These are phyloP conservation scores for Gambelia wislizenii DNA, from an alignment of 2,797 vertebrate genomes.

Conservation along the genomic window DNA sequence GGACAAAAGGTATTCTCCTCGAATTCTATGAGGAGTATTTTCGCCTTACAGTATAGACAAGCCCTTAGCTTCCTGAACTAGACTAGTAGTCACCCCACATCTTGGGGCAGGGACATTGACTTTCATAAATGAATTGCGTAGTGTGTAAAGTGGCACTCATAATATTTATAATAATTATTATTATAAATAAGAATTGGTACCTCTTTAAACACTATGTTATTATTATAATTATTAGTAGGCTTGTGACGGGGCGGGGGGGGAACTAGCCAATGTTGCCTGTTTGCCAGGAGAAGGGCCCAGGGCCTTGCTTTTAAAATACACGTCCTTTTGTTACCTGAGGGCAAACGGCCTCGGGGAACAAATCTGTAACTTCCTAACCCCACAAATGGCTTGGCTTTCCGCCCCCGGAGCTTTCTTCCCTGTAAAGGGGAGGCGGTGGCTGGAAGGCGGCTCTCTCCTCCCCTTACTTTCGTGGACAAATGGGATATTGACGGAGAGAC, in stretches of 20 bases:
- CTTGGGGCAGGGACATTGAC: neutral
- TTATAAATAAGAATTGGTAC: too few species aligned
- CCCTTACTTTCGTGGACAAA: conserved; percentile 81
- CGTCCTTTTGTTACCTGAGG: too few species aligned
- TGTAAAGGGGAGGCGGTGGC: neutral
- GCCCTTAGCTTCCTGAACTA: neutral
- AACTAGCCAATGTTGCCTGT: neutral
- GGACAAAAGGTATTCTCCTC: too few species aligned
- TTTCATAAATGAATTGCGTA: neutral
- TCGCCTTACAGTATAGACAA: too few species aligned
- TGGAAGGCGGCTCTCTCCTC: conserved; percentile 76
- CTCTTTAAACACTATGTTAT: too few species aligned
- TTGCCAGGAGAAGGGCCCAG: too few species aligned
- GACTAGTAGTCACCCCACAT: neutral
- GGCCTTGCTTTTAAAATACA: neutral
- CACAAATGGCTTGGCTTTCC: too few species aligned
- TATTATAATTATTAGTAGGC: neutral
- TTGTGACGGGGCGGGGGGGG: neutral
- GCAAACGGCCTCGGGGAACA: neutral
- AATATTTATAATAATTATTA: too few species aligned
- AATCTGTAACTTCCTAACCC: neutral
- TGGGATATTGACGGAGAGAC: conserved; percentile 85
- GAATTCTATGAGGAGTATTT: too few species aligned
- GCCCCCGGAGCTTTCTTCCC: neutral
- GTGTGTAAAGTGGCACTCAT: too few species aligned